phyloP scores from a whole-genome alignment of 2,113 vertebrate genomes.

The Hiodon alosoides region DNA sequence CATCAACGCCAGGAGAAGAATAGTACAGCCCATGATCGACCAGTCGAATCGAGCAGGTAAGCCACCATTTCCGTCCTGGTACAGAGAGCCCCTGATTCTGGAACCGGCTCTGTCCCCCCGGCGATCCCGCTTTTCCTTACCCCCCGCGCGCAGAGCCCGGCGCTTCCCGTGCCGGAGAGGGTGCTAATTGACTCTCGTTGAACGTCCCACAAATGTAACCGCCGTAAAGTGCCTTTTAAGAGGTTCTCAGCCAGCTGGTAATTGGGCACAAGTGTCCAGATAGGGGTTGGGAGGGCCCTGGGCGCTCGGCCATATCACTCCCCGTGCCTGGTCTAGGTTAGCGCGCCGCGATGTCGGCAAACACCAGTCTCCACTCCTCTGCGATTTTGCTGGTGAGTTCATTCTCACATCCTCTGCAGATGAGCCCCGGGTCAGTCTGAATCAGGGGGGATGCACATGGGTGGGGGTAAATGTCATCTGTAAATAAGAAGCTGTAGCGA shows the following conservation, averaged over 20 bases:
- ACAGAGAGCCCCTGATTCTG: background rate
- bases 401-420: no score
- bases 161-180: background rate
- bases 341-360: no score
- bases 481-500: no score
- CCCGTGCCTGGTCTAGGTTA: background rate
- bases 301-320: no score
- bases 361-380: no score
- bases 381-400: no score
- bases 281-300: background rate
- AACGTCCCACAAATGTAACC: background rate
- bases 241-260: conserved; percentile 6
- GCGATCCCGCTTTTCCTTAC: background rate
- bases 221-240: background rate
- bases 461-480: no score
- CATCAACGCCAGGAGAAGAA: conserved; percentile 98
- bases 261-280: conserved; percentile 10
- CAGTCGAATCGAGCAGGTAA: conserved; percentile 26
- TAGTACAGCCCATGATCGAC: conserved; percentile 76
- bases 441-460: no score
- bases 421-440: no score
- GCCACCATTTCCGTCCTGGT: background rate
- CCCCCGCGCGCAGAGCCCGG: background rate
- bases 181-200: conserved; percentile 4
- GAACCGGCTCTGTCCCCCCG: background rate